phyloP scores from a whole-genome alignment of 2,888 invertebrate genomes.

The Hypomecis punctinalis region DNA sequence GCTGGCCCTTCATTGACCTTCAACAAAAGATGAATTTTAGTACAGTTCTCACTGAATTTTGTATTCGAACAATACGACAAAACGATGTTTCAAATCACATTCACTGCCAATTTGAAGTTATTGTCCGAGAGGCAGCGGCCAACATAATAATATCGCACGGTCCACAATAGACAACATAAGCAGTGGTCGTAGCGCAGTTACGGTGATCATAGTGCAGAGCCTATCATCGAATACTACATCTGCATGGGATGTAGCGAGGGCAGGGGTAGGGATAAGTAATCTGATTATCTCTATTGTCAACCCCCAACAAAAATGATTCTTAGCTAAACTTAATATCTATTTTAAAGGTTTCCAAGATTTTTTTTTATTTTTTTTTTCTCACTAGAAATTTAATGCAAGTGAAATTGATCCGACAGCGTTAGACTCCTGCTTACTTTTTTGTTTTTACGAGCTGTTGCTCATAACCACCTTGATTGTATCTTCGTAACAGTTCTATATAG shows the following conservation, averaged over 20 bases:
- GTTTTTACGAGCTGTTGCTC: too few relatives aligned
- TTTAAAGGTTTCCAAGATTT: too few relatives aligned
- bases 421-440: too few relatives aligned
- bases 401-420: too few relatives aligned
- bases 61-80: slow-evolving; percentile 27
- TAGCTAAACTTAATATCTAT: too few relatives aligned
- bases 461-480: too few relatives aligned
- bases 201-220: slow-evolving; percentile 32
- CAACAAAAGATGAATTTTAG: not conserved
- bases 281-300: too few relatives aligned
- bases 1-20: too few relatives aligned
- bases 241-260: slow-evolving; percentile 7
- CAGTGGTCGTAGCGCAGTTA: slow-evolving; percentile 39
- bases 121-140: slow-evolving; percentile 29
- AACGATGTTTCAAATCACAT: slow-evolving; percentile 35
- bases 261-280: not conserved
- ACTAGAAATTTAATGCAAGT: too few relatives aligned
- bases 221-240: slow-evolving; percentile 35
- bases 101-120: slow-evolving; percentile 38
- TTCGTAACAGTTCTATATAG: too few relatives aligned
- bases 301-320: too few relatives aligned
- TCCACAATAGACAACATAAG: slow-evolving; percentile 18
- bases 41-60: not conserved
- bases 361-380: too few relatives aligned
- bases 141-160: slow-evolving; percentile 32